Base-by-base conservation (phyloP, 2,888 invertebrate genomes). In the Amblyjoppa fuscipennis region DNA sequence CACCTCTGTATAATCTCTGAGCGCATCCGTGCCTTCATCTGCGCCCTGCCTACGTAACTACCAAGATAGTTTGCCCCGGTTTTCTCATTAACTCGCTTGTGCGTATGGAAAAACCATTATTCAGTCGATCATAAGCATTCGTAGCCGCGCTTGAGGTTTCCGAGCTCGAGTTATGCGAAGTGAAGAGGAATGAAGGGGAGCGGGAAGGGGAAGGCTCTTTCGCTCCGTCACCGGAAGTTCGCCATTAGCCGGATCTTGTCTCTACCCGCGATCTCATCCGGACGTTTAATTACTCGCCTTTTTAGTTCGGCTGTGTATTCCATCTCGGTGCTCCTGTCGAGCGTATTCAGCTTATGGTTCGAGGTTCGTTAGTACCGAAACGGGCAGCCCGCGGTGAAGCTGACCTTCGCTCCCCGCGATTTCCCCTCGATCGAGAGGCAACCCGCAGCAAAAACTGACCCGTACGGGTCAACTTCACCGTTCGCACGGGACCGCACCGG, bases 281-380 rank as follows among this genome's bases (percentile, higher is more conserved):
- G 78, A 84, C 85, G 84, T 87, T 89, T 88, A 89, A 89, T 88
- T 88, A 88, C 86, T 85, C 83, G 66, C 68, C 38, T 88, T 85
- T 85, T 86, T 74, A 78, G 66, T 87, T 82, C 68, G 64, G 59
- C 84, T 73, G 76, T 73, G 51, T 53, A 70, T 59, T 73, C 53
- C 41, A 41, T 38, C 6, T 53, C 41, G 31, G 64, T 70, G n/a
- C 25, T 28, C 45, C 25, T 68, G 45, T 78, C 16, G 31, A 49
- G 11, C 34, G 41, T 28, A 77, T 74, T 68, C 20, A 51, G 11
- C 64, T 53, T 66, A 45, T 59, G n/a, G 11, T 28, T 31, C 56
- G 25, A 61, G 51, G 20, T 68, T 61, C 11, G 16, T 16, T 76
- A 31, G 64, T 71, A 31, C 41, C 53, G 16, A 51, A 38, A 38